Evolutionary conservation across 2,797 vertebrate genomes (phyloP), one percentile per base, ranked within the genome.

Genomic region (Amphiprion clarkii): DNA sequence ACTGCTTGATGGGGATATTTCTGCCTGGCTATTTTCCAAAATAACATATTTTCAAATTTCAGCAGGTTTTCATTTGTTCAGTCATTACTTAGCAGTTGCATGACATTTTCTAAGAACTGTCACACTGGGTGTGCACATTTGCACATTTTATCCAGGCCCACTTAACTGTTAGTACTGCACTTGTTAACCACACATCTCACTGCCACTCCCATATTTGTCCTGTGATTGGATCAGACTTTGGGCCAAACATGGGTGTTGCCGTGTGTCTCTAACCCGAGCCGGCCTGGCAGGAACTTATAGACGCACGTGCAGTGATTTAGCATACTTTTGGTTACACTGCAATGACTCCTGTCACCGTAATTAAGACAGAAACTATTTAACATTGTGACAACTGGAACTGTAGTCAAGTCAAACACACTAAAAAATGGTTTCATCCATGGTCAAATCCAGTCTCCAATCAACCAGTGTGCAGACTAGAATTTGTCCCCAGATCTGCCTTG

Each of bases 51-150:
- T 79, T 74, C 65, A 83, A 61, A 70, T 87, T 78, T 82, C 64
- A 77, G 67, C 70, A 83, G 66, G 46, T 85, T 89, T 84, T 77
- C 48, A 80, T 88, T 83, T 89, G 74, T 89, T 83, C 87, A 76
- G 81, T 84, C 49, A 69, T 85, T 78, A 80, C 68, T 79, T 64
- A 52, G 73, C 25, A 17, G 49, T 51, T 71, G 64, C 25, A 21
- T 72, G 72, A 70, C 67, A 70, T 79, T 80, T 78, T 67, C 14
- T 74, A 39, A 82, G 62, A 77, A 36, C 61, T 82, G 71, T 76
- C 71, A 68, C 39, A 67, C 39, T 67, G 67, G 51, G 63, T 75
- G 80, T 84, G 73, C 67, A 59, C 23, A n/a, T 76, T 78, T 76
- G 57, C 62, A 60, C 48, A 85, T 62, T 84, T 79, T 83, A 75